A percentile compares a stretch with the other conserved stretches of the same genome.
phyloP scores from a whole-genome alignment of 2,113 vertebrate species.

The Lophura nycthemera region DNA sequence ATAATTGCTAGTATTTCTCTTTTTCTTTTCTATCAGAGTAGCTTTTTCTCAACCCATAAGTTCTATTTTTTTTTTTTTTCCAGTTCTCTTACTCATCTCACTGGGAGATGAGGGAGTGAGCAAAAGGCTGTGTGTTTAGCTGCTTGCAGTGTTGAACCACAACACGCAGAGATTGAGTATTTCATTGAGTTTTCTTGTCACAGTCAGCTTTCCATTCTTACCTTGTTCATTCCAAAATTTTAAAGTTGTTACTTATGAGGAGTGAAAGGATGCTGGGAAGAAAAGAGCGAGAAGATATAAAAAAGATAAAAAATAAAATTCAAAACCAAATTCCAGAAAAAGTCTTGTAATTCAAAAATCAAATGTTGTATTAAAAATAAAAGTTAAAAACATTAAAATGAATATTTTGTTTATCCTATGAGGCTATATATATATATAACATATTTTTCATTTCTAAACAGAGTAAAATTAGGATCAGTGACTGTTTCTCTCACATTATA shows the following conservation, averaged over 20 bases:
- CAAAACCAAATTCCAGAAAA: not conserved
- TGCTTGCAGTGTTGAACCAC: too few relatives aligned
- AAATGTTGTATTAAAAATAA: not conserved
- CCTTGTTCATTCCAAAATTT: not conserved
- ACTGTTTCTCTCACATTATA: not conserved
- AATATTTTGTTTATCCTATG: not conserved
- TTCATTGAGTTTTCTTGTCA: not conserved
- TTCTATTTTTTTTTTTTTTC: too few relatives aligned
- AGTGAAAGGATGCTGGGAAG: not conserved
- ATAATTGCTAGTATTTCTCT: too few relatives aligned
- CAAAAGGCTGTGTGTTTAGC: too few relatives aligned
- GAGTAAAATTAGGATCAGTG: not conserved
- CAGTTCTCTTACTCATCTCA: too few relatives aligned
- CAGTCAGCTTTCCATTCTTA: not conserved
- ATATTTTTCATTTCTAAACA: not conserved
- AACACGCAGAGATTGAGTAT: not conserved
- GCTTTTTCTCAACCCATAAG: too few relatives aligned
- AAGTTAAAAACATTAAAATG: not conserved
- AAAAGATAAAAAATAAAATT: not conserved
- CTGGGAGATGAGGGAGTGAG: too few relatives aligned
- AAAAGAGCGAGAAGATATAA: not conserved
- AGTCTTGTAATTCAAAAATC: fast-evolving
- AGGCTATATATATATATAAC: too few relatives aligned
- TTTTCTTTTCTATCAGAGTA: too few relatives aligned
- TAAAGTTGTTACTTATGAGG: not conserved